Percentiles rank a stretch among this genome's conserved stretches.
Evolutionary conservation across 2,888 invertebrate species (phyloP).

Genomic region (Epiblema foenella): DNA sequence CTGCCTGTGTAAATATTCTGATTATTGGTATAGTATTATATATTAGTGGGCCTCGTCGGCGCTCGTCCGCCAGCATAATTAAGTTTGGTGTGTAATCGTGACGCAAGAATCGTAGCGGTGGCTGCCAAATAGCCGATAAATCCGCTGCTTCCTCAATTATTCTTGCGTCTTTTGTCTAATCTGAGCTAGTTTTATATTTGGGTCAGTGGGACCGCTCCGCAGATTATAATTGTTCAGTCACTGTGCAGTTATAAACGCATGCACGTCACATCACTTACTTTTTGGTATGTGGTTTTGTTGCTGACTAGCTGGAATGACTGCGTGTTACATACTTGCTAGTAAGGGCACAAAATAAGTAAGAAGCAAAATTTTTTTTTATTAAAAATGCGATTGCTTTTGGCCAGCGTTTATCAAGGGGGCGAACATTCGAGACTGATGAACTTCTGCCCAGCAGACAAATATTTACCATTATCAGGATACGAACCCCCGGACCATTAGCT

Average conservation of each 20-base stretch:
- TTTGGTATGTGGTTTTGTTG: too few relatives aligned
- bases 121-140: slow-evolving; percentile 53
- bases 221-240: slow-evolving; percentile 13
- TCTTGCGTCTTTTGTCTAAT: slow-evolving; percentile 47
- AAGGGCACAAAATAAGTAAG: too few relatives aligned
- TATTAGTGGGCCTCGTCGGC: background rate
- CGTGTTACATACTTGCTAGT: too few relatives aligned
- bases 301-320: too few relatives aligned
- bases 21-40: background rate
- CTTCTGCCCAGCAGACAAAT: too few relatives aligned
- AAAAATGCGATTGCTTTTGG: too few relatives aligned
- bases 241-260: background rate
- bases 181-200: slow-evolving; percentile 53
- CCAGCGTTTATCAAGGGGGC: too few relatives aligned
- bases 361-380: too few relatives aligned
- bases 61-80: slow-evolving; percentile 2
- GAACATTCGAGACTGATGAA: too few relatives aligned
- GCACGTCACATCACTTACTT: too few relatives aligned
- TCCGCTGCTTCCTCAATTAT: slow-evolving; percentile 55
- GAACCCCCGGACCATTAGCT: too few relatives aligned
- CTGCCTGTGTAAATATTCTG: background rate
- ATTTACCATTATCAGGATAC: too few relatives aligned
- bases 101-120: slow-evolving; percentile 44
- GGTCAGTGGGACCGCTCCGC: slow-evolving; percentile 55
- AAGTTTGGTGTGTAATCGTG: slow-evolving; percentile 29